phyloP scores from a whole-genome alignment of 1,140 invertebrate genomes.

The Drosophila paulistorum region DNA sequence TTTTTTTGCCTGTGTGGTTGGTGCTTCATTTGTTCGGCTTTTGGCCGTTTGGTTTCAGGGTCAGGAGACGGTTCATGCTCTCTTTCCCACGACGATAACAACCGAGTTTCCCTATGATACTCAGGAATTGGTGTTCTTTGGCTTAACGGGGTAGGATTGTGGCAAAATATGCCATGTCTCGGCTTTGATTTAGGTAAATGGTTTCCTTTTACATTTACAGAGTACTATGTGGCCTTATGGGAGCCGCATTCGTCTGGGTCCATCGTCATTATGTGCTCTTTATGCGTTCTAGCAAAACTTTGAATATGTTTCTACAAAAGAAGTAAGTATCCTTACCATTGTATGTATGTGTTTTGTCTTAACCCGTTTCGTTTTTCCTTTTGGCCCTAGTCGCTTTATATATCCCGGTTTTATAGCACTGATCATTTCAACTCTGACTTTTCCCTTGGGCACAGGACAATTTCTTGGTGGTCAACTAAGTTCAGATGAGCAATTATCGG shows the following conservation, averaged over 20 bases:
- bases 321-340: constrained; percentile 88
- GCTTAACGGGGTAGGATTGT: constrained; percentile 92
- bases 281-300: constrained; percentile 95
- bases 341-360: no score
- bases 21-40: constrained; percentile 96
- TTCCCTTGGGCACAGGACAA: constrained; percentile 92
- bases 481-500: constrained; percentile 91
- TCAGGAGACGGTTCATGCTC: constrained; percentile 96
- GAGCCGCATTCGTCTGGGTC: constrained; percentile 96
- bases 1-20: constrained; percentile 98
- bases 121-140: constrained; percentile 97
- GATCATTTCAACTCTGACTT: constrained; percentile 92
- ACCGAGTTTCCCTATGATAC: constrained; percentile 99
- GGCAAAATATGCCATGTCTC: background rate
- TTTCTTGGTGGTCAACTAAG: constrained; percentile 95
- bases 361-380: no score
- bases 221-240: constrained; percentile 93
- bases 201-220: constrained; percentile 83
- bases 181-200: background rate
- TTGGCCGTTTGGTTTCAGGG: constrained; percentile 97
- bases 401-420: constrained; percentile 94
- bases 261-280: constrained; percentile 97
- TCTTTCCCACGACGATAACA: constrained; percentile 97
- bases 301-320: constrained; percentile 97
- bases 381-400: constrained; percentile 90